Evolutionary conservation across 2,113 vertebrate genomes (phyloP), one percentile per base, ranked within the genome.

Genomic region (Poicephalus meyeri): DNA sequence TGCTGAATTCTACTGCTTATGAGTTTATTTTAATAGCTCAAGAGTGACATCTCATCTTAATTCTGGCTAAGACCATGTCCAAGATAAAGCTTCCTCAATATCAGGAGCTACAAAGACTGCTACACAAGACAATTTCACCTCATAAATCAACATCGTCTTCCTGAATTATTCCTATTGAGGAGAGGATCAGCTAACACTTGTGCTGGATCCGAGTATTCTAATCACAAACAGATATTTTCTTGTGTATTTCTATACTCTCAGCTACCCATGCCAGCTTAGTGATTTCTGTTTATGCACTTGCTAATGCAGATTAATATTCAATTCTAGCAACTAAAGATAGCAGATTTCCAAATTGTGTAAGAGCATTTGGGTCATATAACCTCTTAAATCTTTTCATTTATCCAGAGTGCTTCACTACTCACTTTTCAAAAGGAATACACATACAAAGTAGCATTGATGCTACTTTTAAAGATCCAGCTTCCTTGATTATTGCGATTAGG

Each of bases 1-100:
- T 82, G 46, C 7, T 85, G 61, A 92, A 37, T 87, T 89, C 83
- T 5, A 1, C 50, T 66, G 37, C 24, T 91, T 44, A 17, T 4
- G 41, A 61, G 64, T 94, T 92, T 83, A 91, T 95, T 94, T 94
- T 94, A 73, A 80, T 83, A 78, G 42, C 44, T 70, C 55, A 50
- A 16, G 64, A 39, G 42, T 55, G 42, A 91, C 84, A 77, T 69
- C 70, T 89, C 91, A 88, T 88, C 68, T 93, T 77, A 58, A 69
- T 76, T 87, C 87, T 91, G 81, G 70, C 70, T 37, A 49, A 65
- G 73, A 46, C 64, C 49, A 56, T 0, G 10, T 11, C 65, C 33
- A 31, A 88, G 89, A 93, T 94, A 87, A 91, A 70, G 63, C 92
- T 94, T 77, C 84, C 49, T 46, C 91, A 94, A 85, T 88, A 93